A percentile compares a stretch with the other conserved stretches of the same genome.
These are phyloP conservation scores for Zootoca vivipara DNA, from an alignment of 2,113 vertebrate genomes.

Conservation along the genomic window DNA sequence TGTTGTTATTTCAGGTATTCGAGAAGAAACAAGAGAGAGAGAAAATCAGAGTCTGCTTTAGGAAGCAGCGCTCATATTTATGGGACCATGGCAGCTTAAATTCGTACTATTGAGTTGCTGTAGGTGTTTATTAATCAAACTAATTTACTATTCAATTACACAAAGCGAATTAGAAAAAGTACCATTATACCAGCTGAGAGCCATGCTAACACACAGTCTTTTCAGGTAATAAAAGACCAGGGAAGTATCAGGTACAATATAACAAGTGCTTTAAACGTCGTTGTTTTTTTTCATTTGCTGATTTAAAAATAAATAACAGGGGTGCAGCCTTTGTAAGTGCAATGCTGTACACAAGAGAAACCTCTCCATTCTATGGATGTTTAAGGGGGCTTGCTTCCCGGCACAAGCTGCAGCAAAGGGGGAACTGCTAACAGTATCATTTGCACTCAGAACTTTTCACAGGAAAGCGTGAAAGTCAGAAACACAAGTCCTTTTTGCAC, in stretches of 20 bases:
- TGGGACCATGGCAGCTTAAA: conserved; percentile 22
- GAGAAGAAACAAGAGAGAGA: neutral
- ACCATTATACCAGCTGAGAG: conserved; percentile 22
- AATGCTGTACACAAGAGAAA: neutral
- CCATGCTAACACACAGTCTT: neutral
- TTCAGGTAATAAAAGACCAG: conserved; percentile 37
- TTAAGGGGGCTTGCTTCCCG: neutral
- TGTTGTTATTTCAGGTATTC: neutral
- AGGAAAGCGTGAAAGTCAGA: neutral
- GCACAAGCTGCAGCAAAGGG: neutral
- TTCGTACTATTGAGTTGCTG: conserved; percentile 10
- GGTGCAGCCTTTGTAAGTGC: neutral
- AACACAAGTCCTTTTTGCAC: no score
- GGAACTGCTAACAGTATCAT: neutral
- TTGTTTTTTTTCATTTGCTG: conserved; percentile 8
- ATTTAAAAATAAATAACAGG: neutral
- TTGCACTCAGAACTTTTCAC: neutral
- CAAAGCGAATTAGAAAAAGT: conserved; percentile 55
- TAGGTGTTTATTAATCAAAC: conserved; percentile 58
- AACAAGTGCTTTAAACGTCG: neutral
- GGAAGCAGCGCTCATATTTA: conserved; percentile 32
- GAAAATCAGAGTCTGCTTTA: neutral
- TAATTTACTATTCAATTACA: conserved; percentile 67
- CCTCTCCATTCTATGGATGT: neutral
- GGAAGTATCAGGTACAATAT: conserved; percentile 12